A percentile compares a stretch with the other conserved stretches of the same genome.
phyloP scores from a whole-genome alignment of 2,113 vertebrate species.

The Scortum barcoo region DNA sequence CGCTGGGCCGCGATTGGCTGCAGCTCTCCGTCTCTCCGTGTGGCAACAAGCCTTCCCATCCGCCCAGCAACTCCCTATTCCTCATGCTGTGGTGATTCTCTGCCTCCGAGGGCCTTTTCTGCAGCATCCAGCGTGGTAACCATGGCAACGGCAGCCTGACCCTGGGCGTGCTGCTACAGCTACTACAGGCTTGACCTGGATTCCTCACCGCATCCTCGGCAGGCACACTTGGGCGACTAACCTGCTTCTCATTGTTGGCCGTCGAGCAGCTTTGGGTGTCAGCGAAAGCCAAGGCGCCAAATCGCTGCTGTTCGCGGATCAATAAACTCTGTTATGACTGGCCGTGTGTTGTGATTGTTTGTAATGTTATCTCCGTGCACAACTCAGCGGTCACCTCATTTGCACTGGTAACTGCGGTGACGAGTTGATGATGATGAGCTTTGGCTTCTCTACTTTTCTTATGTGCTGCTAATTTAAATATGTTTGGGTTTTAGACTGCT shows the following conservation, averaged over 20 bases:
- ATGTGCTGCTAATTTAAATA: background rate
- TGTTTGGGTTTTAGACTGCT: background rate
- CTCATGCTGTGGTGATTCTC: slow-evolving; percentile 79
- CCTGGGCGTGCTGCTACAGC: slow-evolving; percentile 70
- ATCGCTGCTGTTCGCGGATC: background rate
- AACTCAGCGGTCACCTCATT: background rate
- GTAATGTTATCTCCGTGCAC: background rate
- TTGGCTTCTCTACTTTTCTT: background rate
- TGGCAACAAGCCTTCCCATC: slow-evolving; percentile 82
- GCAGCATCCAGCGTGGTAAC: slow-evolving; percentile 83
- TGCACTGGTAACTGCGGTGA: background rate
- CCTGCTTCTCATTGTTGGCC: slow-evolving; percentile 69
- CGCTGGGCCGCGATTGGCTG: slow-evolving; percentile 76
- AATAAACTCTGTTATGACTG: slow-evolving; percentile 5
- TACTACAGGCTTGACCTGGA: slow-evolving; percentile 84
- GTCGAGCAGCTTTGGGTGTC: slow-evolving; percentile 23
- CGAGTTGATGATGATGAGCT: too few species aligned
- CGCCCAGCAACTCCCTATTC: slow-evolving; percentile 83
- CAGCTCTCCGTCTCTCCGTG: slow-evolving; percentile 62
- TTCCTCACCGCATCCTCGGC: slow-evolving; percentile 69
- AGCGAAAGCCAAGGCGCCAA: background rate
- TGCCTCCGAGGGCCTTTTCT: slow-evolving; percentile 78
- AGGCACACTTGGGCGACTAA: slow-evolving; percentile 64
- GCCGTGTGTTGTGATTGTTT: background rate
- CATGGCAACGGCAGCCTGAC: slow-evolving; percentile 82